These are phyloP conservation scores for Stichodactyla mertensii DNA, from an alignment of 64 coral and sea anemone genomes.

Conservation along the genomic window DNA sequence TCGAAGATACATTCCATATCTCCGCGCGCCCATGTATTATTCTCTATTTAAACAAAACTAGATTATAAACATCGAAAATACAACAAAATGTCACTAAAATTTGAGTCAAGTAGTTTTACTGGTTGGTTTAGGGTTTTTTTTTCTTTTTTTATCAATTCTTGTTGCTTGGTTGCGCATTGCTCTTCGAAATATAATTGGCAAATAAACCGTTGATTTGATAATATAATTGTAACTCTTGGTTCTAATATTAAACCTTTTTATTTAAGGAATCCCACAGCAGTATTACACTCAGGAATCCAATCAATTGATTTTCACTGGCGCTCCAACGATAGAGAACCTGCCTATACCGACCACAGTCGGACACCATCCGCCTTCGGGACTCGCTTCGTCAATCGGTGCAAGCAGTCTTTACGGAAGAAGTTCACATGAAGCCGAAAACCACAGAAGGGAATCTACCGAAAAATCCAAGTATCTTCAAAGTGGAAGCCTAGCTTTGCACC, in stretches of 20 bases:
- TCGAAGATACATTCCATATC: too few species aligned
- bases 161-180: constrained; percentile 5
- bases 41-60: neutral
- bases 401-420: neutral
- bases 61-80: neutral
- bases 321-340: constrained; percentile 31
- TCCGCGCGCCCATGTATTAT: too few species aligned
- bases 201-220: neutral
- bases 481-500: constrained; percentile 29
- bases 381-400: constrained; percentile 5
- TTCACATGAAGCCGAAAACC: constrained; percentile 22
- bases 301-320: constrained; percentile 33
- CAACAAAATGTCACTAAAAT: neutral
- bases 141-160: neutral
- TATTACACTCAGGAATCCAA: constrained; percentile 42
- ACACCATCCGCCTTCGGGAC: constrained; percentile 24
- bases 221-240: neutral
- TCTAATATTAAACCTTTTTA: neutral
- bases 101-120: too few species aligned
- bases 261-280: constrained; percentile 18
- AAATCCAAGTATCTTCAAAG: constrained; percentile 37
- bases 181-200: neutral
- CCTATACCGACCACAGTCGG: constrained; percentile 29
- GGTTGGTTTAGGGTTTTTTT: too few species aligned
- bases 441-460: neutral